Evolutionary conservation across 2,797 vertebrate genomes (phyloP), one percentile per base, ranked within the genome.

Genomic region (Oreochromis grahami): DNA sequence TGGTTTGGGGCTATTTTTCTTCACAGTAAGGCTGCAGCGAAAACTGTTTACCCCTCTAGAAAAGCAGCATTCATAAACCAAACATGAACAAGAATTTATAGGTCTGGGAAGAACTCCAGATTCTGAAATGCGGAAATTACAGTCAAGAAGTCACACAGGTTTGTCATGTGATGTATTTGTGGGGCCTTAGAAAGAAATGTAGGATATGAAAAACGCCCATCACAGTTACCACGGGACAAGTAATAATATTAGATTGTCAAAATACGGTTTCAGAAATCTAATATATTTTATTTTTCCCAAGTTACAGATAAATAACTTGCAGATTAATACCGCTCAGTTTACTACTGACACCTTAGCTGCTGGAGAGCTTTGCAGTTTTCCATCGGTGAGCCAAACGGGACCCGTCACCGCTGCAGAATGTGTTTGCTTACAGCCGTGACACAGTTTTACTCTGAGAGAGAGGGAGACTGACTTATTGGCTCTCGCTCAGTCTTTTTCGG

Each of bases 351-450:
- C 65, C 43, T 48, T 48, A 72, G 17, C 15, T 72, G 43, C 15
- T 29, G 43, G 10, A 72, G 10, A 50, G 43, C 68, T n/a, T 19
- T 32, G 68, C 21, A 79, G 14, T 24, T 21, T 63, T 38, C 19
- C n/a, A 17, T 21, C 15, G 24, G 2, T 1, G 26, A 65, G 50
- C 41, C 29, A 19, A 45, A 24, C n/a, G 5, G 24, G 81, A 7
- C 34, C 38, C n/a, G n/a, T 45, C 65, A 19, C 24, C 4, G 10
- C 43, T 72, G 68, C n/a, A 10, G 48, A 29, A 9, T 80, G 32
- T 84, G 15, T 85, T 36, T 78, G 48, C 53, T 74, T 76, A 65
- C 78, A 85, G 79, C 15, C 3, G 81, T 81, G 53, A 19, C 63
- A 41, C 63, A 86, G 53, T 79, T 80, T 78, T 29, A 24, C 58